Base-by-base conservation (phyloP, 2,113 vertebrate genomes). In the Collichthys lucidus region DNA sequence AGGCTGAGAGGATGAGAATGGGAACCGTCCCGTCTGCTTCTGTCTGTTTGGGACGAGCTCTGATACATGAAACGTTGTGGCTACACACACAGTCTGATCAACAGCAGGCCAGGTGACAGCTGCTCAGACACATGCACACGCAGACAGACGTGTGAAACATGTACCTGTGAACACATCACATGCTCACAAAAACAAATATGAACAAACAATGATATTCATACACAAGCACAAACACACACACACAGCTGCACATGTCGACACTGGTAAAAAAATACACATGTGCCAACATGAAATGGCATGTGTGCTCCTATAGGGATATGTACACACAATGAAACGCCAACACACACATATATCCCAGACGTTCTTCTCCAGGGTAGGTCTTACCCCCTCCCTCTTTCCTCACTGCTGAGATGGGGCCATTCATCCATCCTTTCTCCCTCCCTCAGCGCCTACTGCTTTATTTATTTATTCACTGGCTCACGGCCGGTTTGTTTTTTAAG, bases 21-120 rank as follows among this genome's bases (percentile, higher is more conserved):
- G 22, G n/a, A 55, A 53, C n/a, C 4, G 52, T 77, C 17, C 60
- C 24, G 42, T 11, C 67, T 56, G 19, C 40, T 31, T 56, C 62
- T 29, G 60, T 72, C 59, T 57, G 40, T 49, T 1, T 24, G 67
- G 77, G 77, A 64, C 2, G 79, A 77, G 64, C 60, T 82, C 93
- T 96, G 95, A 96, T 95, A 95, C 95, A 96, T 96, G 94, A 79
- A 53, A 91, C 89, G 83, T 74, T 7, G 92, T 95, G 90, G 88
- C 80, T 83, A 91, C 81, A 88, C 89, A 95, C 95, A 96, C 96
- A 96, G 90, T 68, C 92, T 96, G 71, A 67, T 46, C 63, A 56
- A 22, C 44, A 65, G 50, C 52, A 60, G 74, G 29, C 29, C 40
- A 24, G 42, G 26, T 65, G 74, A 96, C 94, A 94, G 94, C 94